Conservation (phyloP, 2,113 vertebrate species). For the Cyprinodon variegatus region DNA sequence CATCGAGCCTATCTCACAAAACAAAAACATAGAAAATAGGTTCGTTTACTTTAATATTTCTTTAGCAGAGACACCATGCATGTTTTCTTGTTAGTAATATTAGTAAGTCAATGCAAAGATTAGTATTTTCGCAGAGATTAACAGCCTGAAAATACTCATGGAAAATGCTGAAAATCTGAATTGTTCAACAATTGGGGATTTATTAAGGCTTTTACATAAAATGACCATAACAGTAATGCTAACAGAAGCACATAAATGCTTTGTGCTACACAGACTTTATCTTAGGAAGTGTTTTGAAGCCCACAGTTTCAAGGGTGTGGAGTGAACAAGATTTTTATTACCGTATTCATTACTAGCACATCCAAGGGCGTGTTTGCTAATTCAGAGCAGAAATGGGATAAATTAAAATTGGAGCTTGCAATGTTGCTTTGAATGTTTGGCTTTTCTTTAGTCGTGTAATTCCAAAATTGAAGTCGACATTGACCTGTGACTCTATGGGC, state of each 20-base stretch:
- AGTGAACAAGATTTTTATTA: slow-evolving; percentile 64
- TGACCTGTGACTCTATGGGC: not conserved
- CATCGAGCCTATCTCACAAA: slow-evolving; percentile 42
- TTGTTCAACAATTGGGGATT: slow-evolving; percentile 22
- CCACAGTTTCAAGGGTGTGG: slow-evolving; percentile 49
- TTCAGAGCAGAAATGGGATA: slow-evolving; percentile 29
- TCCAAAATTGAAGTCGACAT: not conserved
- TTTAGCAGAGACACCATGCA: not conserved
- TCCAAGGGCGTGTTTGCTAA: slow-evolving; percentile 39
- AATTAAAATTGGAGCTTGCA: slow-evolving; percentile 10
- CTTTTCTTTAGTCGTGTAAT: not conserved
- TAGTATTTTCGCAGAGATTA: slow-evolving; percentile 36
- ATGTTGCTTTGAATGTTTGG: not conserved
- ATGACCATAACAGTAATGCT: slow-evolving; percentile 35
- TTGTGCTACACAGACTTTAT: slow-evolving; percentile 54
- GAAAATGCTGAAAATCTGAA: too few relatives aligned
- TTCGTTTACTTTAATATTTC: slow-evolving; percentile 37
- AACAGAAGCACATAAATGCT: slow-evolving; percentile 61
- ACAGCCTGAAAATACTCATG: slow-evolving; percentile 1
- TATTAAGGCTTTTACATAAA: slow-evolving; percentile 41
- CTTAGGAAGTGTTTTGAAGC: slow-evolving; percentile 52
- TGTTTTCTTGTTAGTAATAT: slow-evolving; percentile 15
- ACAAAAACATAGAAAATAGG: slow-evolving; percentile 46
- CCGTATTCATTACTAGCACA: slow-evolving; percentile 61
- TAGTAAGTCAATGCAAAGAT: slow-evolving; percentile 18